phyloP scores from a whole-genome alignment of 2,888 invertebrate genomes.

The Lycophotia porphyrea region DNA sequence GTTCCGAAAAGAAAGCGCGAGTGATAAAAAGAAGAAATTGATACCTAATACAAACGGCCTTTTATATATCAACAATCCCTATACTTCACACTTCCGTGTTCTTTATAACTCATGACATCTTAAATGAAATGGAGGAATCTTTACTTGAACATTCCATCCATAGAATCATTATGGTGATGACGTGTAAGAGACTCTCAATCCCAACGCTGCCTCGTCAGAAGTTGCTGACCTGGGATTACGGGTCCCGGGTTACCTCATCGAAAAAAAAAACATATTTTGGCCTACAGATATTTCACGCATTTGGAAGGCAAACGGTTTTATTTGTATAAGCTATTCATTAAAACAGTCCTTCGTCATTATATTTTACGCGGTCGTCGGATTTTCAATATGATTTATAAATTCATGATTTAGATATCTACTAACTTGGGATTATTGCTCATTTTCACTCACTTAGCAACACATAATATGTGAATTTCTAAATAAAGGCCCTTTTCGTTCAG shows the following conservation, averaged over 20 bases:
- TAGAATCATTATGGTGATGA: constrained; percentile 25
- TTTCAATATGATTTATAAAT: constrained; percentile 9
- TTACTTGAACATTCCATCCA: constrained; percentile 28
- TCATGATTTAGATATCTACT: neutral
- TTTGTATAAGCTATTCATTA: constrained; percentile 45
- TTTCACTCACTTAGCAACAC: neutral
- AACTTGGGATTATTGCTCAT: neutral
- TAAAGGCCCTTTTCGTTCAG: too few species aligned
- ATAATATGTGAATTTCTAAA: neutral
- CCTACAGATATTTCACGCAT: constrained; percentile 23
- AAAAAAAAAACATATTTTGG: constrained; percentile 2
- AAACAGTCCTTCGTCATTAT: constrained; percentile 31
- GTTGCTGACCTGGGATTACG: constrained; percentile 25
- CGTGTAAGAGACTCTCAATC: constrained; percentile 4
- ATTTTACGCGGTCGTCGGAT: constrained; percentile 19
- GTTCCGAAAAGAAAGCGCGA: neutral
- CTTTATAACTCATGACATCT: neutral
- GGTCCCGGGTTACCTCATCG: constrained; percentile 27
- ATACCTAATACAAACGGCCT: neutral
- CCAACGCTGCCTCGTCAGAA: constrained; percentile 37
- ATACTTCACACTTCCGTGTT: neutral
- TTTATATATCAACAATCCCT: neutral
- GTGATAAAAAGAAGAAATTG: neutral
- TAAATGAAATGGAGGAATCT: neutral
- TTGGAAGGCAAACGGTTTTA: constrained; percentile 38